Evolutionary conservation across 2,888 invertebrate species (phyloP).

Genomic region (Diplazon laetatorius): DNA sequence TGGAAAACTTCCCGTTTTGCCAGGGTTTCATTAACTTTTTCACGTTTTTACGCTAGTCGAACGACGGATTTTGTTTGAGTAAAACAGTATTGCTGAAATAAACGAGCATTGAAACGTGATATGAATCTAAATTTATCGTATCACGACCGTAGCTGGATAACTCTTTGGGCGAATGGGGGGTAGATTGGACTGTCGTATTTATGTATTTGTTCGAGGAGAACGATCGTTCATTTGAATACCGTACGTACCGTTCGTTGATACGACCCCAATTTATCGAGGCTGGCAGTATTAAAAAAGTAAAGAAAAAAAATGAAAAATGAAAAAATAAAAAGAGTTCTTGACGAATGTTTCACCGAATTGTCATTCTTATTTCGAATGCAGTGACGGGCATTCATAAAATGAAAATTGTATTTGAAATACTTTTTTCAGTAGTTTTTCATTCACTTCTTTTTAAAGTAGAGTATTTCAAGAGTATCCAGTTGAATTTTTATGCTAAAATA

Average conservation of each 20-base stretch:
- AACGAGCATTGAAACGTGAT: conserved; percentile 26
- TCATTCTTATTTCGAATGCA: no score
- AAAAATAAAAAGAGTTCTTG: not conserved
- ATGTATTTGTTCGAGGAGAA: conserved; percentile 23
- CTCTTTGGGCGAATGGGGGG: not conserved
- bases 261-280: not conserved
- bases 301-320: not conserved
- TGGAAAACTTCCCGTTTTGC: not conserved
- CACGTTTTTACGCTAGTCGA: not conserved
- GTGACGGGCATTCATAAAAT: no score
- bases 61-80: not conserved
- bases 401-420: no score
- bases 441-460: no score
- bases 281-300: not conserved
- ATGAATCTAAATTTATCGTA: conserved; percentile 9
- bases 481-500: no score
- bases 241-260: conserved; percentile 2
- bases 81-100: conserved; percentile 15
- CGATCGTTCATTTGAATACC: conserved; percentile 8
- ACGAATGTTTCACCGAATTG: not conserved
- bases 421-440: no score
- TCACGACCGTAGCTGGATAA: not conserved
- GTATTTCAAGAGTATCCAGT: no score
- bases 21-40: conserved; percentile 17
- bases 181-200: conserved; percentile 20